Evolutionary conservation across 2,888 invertebrate species (phyloP).

Genomic region (Baccha elongata): DNA sequence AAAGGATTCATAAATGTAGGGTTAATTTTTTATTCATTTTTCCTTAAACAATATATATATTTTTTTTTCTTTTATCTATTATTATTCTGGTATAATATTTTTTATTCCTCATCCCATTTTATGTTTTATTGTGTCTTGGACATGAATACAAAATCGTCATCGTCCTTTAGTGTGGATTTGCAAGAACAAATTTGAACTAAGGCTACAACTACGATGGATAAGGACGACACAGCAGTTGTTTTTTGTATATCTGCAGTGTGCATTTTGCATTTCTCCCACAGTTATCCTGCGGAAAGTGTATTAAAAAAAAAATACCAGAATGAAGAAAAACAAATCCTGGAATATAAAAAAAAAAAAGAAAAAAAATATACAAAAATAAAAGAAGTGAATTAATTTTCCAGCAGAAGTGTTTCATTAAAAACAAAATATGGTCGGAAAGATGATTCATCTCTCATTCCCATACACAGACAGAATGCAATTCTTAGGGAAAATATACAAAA

Average conservation of each 20-base stretch:
- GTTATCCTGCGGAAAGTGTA: constrained; percentile 70
- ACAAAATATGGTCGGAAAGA: constrained; percentile 59
- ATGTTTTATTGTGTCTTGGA: constrained; percentile 63
- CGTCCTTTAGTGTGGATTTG: constrained; percentile 36
- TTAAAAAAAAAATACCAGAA: constrained; percentile 62
- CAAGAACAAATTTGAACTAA: constrained; percentile 55
- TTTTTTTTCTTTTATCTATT: constrained; percentile 18
- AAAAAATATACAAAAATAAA: constrained; percentile 15
- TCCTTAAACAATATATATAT: not conserved
- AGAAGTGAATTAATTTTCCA: constrained; percentile 65
- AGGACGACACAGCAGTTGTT: constrained; percentile 4
- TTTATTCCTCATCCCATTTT: constrained; percentile 19
- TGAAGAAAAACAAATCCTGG: constrained; percentile 8
- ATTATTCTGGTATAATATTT: constrained; percentile 13
- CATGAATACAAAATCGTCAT: constrained; percentile 52
- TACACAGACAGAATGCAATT: not conserved
- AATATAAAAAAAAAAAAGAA: constrained; percentile 20
- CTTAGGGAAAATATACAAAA: not conserved
- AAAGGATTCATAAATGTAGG: constrained; percentile 69
- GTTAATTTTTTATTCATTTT: constrained; percentile 70
- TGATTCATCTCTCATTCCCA: constrained; percentile 47
- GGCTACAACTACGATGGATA: constrained; percentile 19
- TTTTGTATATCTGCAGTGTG: constrained; percentile 60
- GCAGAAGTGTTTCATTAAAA: constrained; percentile 72
- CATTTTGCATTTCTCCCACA: constrained; percentile 60